Base-by-base conservation (phyloP, 2,797 vertebrate genomes). In the Nannoperca australis region DNA sequence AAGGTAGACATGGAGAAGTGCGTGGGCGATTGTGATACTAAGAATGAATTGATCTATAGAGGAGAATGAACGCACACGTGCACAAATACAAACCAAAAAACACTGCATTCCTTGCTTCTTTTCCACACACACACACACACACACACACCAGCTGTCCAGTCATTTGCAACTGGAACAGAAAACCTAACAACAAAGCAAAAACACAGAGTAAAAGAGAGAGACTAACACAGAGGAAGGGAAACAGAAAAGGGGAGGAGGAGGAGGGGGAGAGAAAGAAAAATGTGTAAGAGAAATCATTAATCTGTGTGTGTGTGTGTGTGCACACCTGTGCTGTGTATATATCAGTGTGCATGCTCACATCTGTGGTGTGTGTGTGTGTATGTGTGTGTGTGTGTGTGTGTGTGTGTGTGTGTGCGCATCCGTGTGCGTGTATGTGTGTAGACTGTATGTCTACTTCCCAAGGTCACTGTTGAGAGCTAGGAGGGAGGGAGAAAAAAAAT, bases 391-490 rank as follows among this genome's bases (percentile, higher is more conserved):
- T 66, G 20, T 75, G 70, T 83, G 71, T 63, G 70, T 55, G 73
- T 50, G 70, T 45, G 44, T 49, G 55, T 66, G 77, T 73, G 24
- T 73, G 70, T 67, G 70, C 24, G 24, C 24, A 27, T 27, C 1
- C 24, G 44, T 49, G 55, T 66, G 77, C 70, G 24, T 73, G 70
- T 67, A 68, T 83, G 77, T 66, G 74, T 79, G 65, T 27, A 30
- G 84, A 87, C 88, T 86, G 78, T 82, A 83, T 53, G 84, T 86
- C 85, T 89, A 71, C 80, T 83, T 93, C 85, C 81, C 93, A 92
- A 93, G 88, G 89, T 93, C 91, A 92, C 85, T 83, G 89, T 87
- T 77, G 83, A 87, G 82, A 88, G 85, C 85, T 63, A n/a, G 53
- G 63, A 84, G 80, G 78, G 75, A 71, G 74, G 44, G 58, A 22